Base-by-base conservation (phyloP, 2,888 invertebrate species). In the Argyresthia goedartella region DNA sequence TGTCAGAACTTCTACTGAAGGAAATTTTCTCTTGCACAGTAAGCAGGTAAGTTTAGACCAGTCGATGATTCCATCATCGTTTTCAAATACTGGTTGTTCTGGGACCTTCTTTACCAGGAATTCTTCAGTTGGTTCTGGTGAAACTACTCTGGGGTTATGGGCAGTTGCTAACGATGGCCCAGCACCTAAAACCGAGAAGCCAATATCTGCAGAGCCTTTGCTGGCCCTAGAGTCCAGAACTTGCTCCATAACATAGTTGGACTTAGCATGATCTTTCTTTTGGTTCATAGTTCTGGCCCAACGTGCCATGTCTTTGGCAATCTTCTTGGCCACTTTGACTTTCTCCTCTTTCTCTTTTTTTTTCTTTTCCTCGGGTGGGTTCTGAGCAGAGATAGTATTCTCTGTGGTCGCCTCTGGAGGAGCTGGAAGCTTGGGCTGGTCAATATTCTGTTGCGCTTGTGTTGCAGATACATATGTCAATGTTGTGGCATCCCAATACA, bases 231-330 rank as follows among this genome's bases (percentile, higher is more conserved):
- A 79, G 49, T 82, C 84, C 45, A 78, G 62, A 0, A 82, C 76
- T 53, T 87, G 82, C 54, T 88, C 87, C 66, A 84, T 81, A 0
- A 86, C 82, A 56, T 78, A 62, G 55, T 84, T 85, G 48, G 76
- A 79, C 13, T 76, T 71, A 49, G 86, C 85, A 63, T 80, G 82
- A 76, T 96, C 95, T 73, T 98, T 98, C 81, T 97, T 97, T 73
- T 98, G 98, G 73, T 99, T 99, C 58, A 98, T 84, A 10, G 96
- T 96, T 65, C 98, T 96, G 0, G 99, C 99, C 99, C 99, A 99
- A 52, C 90, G 77, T 57, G 90, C 90, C 90, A 90, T 90, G 60
- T 90, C 93, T 84, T 98, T 98, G 0, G 98, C 98, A 61, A 98
- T 98, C 76, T 97, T 97, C 73, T 98, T 98, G 6, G 98, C 98